phyloP scores from a whole-genome alignment of 1,140 invertebrate species.

The Venturia canescens region DNA sequence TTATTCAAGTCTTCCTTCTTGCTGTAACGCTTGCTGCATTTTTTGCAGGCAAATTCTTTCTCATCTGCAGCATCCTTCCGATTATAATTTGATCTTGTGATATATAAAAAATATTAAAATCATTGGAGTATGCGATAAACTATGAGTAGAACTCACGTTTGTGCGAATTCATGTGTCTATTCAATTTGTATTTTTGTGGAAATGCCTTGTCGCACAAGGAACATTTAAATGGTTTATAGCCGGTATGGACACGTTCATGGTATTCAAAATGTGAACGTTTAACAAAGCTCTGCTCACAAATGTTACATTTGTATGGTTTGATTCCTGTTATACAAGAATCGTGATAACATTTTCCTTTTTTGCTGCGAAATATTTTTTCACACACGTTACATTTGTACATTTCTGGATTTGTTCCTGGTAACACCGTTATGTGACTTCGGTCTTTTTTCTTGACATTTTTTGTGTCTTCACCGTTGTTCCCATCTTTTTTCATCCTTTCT shows the following conservation, averaged over 20 bases:
- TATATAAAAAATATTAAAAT: neutral
- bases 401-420: constrained; percentile 63
- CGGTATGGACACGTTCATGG: constrained; percentile 84
- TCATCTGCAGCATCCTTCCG: constrained; percentile 61
- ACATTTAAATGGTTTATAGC: constrained; percentile 88
- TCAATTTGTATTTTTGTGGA: constrained; percentile 79
- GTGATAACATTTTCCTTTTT: constrained; percentile 71
- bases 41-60: constrained; percentile 68
- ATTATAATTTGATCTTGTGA: constrained; percentile 36
- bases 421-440: constrained; percentile 66
- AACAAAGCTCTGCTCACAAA: constrained; percentile 69
- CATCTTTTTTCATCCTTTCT: neutral
- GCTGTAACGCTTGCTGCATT: constrained; percentile 70
- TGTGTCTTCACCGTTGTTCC: neutral
- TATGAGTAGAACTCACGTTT: constrained; percentile 58
- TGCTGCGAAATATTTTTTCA: constrained; percentile 68
- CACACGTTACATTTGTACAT: constrained; percentile 69
- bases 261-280: constrained; percentile 74
- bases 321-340: constrained; percentile 69
- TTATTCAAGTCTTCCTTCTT: constrained; percentile 70
- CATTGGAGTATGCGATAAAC: neutral
- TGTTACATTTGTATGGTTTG: constrained; percentile 67
- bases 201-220: constrained; percentile 80
- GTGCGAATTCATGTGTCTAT: constrained; percentile 85
- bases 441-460: constrained; percentile 56